Conservation (phyloP, 2,113 vertebrate species). For the Axis porcinus region DNA sequence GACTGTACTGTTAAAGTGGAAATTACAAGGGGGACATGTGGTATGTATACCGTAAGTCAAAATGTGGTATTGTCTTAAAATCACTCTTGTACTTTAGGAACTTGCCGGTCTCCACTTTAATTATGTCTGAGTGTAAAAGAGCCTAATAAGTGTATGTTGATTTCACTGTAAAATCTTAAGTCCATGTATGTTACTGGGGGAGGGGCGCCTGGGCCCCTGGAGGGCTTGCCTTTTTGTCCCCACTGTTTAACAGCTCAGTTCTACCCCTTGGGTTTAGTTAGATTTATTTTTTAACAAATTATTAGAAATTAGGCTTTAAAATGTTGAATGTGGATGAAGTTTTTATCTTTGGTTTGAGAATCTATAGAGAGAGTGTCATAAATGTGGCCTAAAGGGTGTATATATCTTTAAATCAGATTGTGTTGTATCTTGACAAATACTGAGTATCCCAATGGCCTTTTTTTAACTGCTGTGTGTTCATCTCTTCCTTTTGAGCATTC, state of each 20-base stretch:
- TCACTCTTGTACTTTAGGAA: not conserved
- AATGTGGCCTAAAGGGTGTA: not conserved
- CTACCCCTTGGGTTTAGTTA: not conserved
- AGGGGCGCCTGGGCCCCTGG: not conserved
- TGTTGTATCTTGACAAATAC: not conserved
- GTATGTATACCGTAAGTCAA: not conserved
- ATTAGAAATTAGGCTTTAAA: not conserved
- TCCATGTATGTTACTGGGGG: not conserved
- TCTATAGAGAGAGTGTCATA: not conserved
- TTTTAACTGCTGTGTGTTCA: not conserved
- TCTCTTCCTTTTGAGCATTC: not conserved
- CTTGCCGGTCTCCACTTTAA: not conserved
- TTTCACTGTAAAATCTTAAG: not conserved
- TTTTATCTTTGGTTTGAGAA: not conserved
- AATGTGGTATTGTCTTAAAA: not conserved
- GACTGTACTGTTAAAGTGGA: not conserved
- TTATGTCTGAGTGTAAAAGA: not conserved
- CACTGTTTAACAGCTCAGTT: not conserved
- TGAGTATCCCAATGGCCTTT: not conserved
- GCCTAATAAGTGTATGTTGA: not conserved
- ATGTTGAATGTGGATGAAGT: not conserved
- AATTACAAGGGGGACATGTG: slow-evolving; percentile 29
- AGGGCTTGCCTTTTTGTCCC: not conserved
- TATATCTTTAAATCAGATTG: not conserved
- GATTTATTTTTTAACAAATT: slow-evolving; percentile 1